Percentiles rank a stretch among this genome's conserved stretches.
These are phyloP conservation scores for Tiliacea citrago DNA, from an alignment of 2,888 invertebrate genomes.

Conservation along the genomic window DNA sequence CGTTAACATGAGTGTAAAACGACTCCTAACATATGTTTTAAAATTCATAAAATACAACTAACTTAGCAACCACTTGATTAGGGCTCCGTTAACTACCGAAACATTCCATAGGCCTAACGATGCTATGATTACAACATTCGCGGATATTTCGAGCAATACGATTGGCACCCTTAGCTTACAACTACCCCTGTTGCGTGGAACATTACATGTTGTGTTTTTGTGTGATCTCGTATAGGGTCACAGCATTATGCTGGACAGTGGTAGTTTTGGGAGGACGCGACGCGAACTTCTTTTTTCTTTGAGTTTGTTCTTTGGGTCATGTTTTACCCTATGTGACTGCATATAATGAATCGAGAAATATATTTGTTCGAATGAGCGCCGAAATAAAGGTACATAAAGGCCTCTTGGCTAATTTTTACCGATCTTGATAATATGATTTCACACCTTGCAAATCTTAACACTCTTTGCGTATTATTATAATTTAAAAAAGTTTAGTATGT, in stretches of 20 bases:
- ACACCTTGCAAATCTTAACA: not conserved
- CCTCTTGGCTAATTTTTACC: not conserved
- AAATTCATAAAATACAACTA: slow-evolving; percentile 79
- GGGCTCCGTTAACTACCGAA: slow-evolving; percentile 53
- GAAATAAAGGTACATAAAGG: not conserved
- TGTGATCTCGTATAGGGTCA: not conserved
- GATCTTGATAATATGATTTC: not conserved
- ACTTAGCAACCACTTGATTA: slow-evolving; percentile 62
- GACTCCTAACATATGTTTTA: slow-evolving; percentile 79
- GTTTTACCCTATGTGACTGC: too few species aligned
- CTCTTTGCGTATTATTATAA: not conserved
- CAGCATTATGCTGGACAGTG: not conserved
- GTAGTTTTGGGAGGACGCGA: too few species aligned
- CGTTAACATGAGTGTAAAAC: slow-evolving; percentile 83
- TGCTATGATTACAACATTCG: slow-evolving; percentile 62
- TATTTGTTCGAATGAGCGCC: not conserved
- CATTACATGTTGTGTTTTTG: slow-evolving; percentile 50
- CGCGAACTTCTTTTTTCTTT: too few species aligned
- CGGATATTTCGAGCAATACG: slow-evolving; percentile 70
- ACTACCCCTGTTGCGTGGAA: slow-evolving; percentile 65
- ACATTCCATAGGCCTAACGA: slow-evolving; percentile 72
- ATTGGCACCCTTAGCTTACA: slow-evolving; percentile 77
- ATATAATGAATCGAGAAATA: not conserved
- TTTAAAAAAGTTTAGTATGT: not conserved
- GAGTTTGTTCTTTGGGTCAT: too few species aligned